A percentile compares a stretch with the other conserved stretches of the same genome.
phyloP scores from a whole-genome alignment of 2,888 invertebrate species.

The Caenorhabditis uteleia region DNA sequence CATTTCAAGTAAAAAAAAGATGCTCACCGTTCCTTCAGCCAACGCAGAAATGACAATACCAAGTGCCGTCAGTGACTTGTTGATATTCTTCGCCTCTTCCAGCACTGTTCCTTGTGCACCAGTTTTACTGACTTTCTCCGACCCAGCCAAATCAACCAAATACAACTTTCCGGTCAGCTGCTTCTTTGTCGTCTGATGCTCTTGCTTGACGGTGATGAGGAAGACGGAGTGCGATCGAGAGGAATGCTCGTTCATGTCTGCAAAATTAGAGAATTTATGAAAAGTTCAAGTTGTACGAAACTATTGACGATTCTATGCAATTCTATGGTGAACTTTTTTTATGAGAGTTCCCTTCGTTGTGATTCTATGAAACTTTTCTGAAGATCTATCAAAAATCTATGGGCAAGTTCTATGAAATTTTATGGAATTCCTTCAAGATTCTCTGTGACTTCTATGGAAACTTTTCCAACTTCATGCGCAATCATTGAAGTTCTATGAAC shows the following conservation, averaged over 20 bases:
- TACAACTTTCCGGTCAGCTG: conserved; percentile 87
- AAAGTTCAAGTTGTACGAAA: too few relatives aligned
- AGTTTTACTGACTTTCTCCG: conserved; percentile 93
- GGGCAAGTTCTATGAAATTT: too few relatives aligned
- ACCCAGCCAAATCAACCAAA: conserved; percentile 94
- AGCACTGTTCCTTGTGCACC: conserved; percentile 78
- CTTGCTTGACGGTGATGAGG: conserved; percentile 81
- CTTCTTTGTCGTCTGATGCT: conserved; percentile 9
- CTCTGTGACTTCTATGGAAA: too few relatives aligned
- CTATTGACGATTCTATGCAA: too few relatives aligned
- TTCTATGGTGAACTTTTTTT: too few relatives aligned
- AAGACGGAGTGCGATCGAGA: conserved; percentile 89
- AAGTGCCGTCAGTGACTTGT: conserved; percentile 87
- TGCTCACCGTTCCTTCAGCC: conserved; percentile 88
- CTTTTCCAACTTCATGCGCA: too few relatives aligned
- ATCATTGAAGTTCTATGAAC: too few relatives aligned
- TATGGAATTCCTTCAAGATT: not conserved
- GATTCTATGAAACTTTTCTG: too few relatives aligned
- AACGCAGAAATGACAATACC: conserved; percentile 97
- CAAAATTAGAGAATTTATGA: conserved; percentile 2
- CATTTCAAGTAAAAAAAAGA: too few relatives aligned
- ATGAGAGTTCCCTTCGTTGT: too few relatives aligned
- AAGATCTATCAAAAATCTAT: too few relatives aligned
- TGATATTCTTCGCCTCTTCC: conserved; percentile 71
- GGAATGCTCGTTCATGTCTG: conserved; percentile 97